Evolutionary conservation across 2,888 invertebrate genomes (phyloP).

Genomic region (Anagyrus pseudococci): DNA sequence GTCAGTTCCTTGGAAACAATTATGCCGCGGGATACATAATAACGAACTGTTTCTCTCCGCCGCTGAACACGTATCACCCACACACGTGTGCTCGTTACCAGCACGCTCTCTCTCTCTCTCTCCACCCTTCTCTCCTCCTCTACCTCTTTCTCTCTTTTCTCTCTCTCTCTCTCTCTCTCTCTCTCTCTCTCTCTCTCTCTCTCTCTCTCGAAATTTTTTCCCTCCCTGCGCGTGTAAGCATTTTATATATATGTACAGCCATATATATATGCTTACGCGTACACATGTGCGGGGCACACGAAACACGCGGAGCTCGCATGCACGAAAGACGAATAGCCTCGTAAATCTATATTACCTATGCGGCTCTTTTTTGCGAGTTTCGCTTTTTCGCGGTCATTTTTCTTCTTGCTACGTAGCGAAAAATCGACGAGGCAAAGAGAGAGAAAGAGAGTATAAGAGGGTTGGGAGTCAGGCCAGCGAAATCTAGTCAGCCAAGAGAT

Average conservation of each 20-base stretch:
- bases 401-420: slow-evolving; percentile 20
- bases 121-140: background rate
- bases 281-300: slow-evolving; percentile 37
- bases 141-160: too few relatives aligned
- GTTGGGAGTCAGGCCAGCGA: background rate
- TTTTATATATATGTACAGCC: slow-evolving; percentile 7
- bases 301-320: too few relatives aligned
- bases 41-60: slow-evolving; percentile 36
- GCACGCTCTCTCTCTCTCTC: background rate
- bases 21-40: slow-evolving; percentile 48
- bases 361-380: slow-evolving; percentile 32
- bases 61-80: slow-evolving; percentile 24
- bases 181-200: too few relatives aligned
- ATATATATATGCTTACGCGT: slow-evolving; percentile 6
- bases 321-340: slow-evolving; percentile 54
- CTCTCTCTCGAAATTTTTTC: background rate
- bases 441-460: too few relatives aligned
- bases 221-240: slow-evolving; percentile 5
- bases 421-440: background rate
- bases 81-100: slow-evolving; percentile 15
- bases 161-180: background rate
- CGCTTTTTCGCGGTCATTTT: slow-evolving; percentile 33
- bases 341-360: slow-evolving; percentile 55
- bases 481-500: slow-evolving; percentile 22
- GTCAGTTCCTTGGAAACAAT: slow-evolving; percentile 58